Evolutionary conservation across 2,888 invertebrate genomes (phyloP).

Genomic region (Clusia tigrina): DNA sequence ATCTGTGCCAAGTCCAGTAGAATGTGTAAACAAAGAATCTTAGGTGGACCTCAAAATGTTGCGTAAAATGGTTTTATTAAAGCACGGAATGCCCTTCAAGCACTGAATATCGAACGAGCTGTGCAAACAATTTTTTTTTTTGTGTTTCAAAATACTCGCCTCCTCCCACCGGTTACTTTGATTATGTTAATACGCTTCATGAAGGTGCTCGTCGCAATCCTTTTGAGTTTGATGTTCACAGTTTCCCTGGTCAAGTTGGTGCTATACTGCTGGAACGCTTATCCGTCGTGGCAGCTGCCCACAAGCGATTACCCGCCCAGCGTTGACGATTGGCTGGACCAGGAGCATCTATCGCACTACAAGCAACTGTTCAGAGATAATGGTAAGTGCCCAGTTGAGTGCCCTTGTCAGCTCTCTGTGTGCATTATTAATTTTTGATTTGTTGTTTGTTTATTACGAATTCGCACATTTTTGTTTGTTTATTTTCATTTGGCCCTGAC

Average conservation of each 20-base stretch:
- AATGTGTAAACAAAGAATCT: too few species aligned
- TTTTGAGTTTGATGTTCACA: conserved; percentile 66
- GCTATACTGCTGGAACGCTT: conserved; percentile 64
- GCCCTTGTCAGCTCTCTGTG: too few species aligned
- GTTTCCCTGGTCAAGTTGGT: conserved; percentile 65
- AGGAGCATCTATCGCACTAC: conserved; percentile 75
- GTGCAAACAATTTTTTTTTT: too few species aligned
- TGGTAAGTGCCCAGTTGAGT: conserved; percentile 68
- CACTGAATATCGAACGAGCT: too few species aligned
- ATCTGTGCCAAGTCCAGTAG: too few species aligned
- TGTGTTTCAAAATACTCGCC: too few species aligned
- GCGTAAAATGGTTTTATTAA: too few species aligned
- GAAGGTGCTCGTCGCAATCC: conserved; percentile 65
- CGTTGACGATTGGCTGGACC: conserved; percentile 79
- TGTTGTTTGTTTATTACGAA: conserved; percentile 15
- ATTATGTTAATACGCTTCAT: conserved; percentile 60
- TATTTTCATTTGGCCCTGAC: conserved; percentile 29
- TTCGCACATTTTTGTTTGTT: not conserved
- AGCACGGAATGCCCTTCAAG: too few species aligned
- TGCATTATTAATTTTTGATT: too few species aligned
- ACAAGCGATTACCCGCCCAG: conserved; percentile 63
- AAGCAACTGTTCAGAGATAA: conserved; percentile 75
- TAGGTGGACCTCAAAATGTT: too few species aligned
- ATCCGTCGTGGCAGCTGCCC: conserved; percentile 64
- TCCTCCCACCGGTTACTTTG: too few species aligned